Conservation (phyloP, 2,113 vertebrate species). For the Varanus salvator region DNA sequence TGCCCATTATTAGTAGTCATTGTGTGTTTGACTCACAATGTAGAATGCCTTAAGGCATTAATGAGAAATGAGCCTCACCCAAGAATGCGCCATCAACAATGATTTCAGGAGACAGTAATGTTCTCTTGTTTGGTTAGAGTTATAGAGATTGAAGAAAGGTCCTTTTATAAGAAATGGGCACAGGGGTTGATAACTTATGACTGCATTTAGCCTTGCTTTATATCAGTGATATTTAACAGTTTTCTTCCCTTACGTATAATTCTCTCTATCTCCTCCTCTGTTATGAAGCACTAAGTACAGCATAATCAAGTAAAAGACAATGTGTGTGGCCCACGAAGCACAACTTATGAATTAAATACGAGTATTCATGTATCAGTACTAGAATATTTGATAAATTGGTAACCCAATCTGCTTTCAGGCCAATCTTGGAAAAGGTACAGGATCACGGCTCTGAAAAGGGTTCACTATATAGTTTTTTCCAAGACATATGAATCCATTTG, state of each 20-base stretch:
- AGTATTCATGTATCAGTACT: not conserved
- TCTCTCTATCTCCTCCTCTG: not conserved
- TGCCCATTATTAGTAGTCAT: too few relatives aligned
- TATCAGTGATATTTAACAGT: not conserved
- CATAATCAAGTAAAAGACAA: not conserved
- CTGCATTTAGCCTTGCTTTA: not conserved
- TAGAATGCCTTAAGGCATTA: not conserved
- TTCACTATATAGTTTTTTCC: not conserved
- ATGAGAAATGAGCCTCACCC: not conserved
- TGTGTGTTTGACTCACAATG: not conserved
- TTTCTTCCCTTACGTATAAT: not conserved
- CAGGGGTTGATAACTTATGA: not conserved
- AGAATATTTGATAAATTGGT: not conserved
- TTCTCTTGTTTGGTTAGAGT: not conserved
- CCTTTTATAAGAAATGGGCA: too few relatives aligned
- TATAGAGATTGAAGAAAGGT: too few relatives aligned
- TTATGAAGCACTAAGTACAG: not conserved
- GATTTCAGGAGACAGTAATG: not conserved
- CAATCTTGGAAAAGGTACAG: not conserved
- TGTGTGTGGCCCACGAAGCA: not conserved
- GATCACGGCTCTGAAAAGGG: not conserved
- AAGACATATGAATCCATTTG: not conserved
- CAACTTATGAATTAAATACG: not conserved
- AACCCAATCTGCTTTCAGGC: not conserved
- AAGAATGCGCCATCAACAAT: not conserved